Evolutionary conservation across 1,140 invertebrate species (phyloP).

Genomic region (Drosophila serrata): DNA sequence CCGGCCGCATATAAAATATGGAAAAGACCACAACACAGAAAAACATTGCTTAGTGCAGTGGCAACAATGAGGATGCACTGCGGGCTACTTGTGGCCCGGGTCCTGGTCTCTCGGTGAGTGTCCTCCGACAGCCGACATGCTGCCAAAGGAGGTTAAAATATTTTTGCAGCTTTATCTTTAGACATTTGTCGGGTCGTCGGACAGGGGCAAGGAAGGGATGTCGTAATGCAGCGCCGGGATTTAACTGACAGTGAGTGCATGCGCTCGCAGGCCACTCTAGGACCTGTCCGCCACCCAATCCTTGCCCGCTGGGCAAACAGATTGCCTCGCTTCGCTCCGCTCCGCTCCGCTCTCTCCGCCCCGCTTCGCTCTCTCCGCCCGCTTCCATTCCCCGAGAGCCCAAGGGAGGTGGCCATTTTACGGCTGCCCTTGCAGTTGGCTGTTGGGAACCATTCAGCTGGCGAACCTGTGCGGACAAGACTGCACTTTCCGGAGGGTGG

Average conservation of each 20-base stretch:
- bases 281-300: constrained; percentile 11
- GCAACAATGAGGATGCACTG: constrained; percentile 37
- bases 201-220: constrained; percentile 22
- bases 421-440: constrained; percentile 67
- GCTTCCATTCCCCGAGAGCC: constrained; percentile 15
- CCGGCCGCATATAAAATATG: constrained; percentile 75
- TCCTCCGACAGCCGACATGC: constrained; percentile 61
- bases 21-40: constrained; percentile 64
- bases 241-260: constrained; percentile 81
- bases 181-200: constrained; percentile 59
- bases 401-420: constrained; percentile 79
- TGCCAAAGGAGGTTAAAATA: constrained; percentile 83
- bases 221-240: constrained; percentile 77
- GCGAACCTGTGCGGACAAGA: constrained; percentile 35
- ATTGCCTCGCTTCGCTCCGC: constrained; percentile 66
- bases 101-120: constrained; percentile 16
- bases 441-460: constrained; percentile 62
- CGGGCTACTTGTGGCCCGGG: constrained; percentile 22
- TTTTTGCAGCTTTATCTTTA: constrained; percentile 84
- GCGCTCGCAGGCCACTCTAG: constrained; percentile 37
- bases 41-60: constrained; percentile 67
- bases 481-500: constrained; percentile 44
- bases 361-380: too few species aligned
- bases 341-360: constrained; percentile 52
- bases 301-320: constrained; percentile 60